phyloP scores from a whole-genome alignment of 2,113 vertebrate genomes.

The Orcinus orca region DNA sequence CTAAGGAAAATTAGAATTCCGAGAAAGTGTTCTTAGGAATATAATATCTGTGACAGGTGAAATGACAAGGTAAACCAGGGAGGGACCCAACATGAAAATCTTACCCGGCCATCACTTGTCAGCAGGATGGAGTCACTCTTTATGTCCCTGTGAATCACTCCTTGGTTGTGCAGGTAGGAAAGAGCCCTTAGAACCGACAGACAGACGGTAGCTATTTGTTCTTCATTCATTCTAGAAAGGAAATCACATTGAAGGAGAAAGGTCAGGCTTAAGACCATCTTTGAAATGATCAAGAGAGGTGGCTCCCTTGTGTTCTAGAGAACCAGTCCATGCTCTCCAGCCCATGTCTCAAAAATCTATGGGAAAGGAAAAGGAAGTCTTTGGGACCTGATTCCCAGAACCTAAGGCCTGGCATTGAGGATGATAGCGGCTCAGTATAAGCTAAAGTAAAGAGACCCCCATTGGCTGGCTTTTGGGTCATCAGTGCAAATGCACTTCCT shows the following conservation, averaged over 20 bases:
- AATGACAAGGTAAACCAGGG: neutral
- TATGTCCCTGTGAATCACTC: constrained; percentile 98
- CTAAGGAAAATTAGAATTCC: constrained; percentile 12
- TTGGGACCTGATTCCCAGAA: neutral
- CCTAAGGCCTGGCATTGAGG: neutral
- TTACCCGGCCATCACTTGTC: constrained; percentile 96
- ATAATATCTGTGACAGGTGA: neutral
- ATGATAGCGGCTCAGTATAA: neutral
- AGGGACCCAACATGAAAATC: neutral
- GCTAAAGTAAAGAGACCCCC: neutral
- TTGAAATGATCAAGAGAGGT: neutral
- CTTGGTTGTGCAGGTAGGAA: constrained; percentile 97
- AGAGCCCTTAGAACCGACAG: constrained; percentile 95
- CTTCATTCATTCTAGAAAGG: constrained; percentile 96
- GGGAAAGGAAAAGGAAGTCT: neutral
- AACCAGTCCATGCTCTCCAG: neutral
- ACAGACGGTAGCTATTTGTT: constrained; percentile 98
- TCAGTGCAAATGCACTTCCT: neutral
- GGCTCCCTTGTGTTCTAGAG: neutral
- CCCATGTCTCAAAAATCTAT: neutral
- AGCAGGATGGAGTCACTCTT: constrained; percentile 99
- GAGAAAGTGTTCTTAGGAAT: constrained; percentile 11
- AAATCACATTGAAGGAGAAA: constrained; percentile 40
- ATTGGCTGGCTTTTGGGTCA: neutral
- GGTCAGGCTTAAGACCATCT: constrained; percentile 32